Conservation (phyloP, 2,797 vertebrate species). For the Poeciliopsis gracilis region DNA sequence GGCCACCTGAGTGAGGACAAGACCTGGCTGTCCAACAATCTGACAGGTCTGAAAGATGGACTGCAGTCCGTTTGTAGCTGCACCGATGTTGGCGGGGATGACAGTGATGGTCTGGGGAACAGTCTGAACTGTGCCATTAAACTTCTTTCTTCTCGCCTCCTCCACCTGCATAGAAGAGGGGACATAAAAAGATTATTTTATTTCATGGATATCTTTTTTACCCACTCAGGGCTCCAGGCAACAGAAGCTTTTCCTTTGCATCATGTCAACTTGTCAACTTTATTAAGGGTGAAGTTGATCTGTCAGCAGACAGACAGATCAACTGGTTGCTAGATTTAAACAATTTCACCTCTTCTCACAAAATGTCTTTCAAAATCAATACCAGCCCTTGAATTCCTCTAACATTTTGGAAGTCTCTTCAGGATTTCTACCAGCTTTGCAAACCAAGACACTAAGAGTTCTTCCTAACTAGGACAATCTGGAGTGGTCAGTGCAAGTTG, state of each 20-base stretch:
- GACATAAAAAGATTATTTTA: neutral
- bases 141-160: constrained; percentile 94
- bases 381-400: neutral
- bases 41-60: constrained; percentile 98
- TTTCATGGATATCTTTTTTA: neutral
- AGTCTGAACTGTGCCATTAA: constrained; percentile 93
- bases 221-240: neutral
- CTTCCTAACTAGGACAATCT: neutral
- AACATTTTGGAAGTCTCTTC: neutral
- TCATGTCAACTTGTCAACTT: neutral
- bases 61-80: constrained; percentile 89
- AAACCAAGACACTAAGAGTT: neutral
- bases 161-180: constrained; percentile 80
- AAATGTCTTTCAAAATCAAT: neutral
- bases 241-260: neutral
- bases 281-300: neutral
- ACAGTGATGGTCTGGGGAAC: constrained; percentile 96
- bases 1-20: constrained; percentile 92
- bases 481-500: no score
- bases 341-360: neutral
- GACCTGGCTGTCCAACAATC: constrained; percentile 94
- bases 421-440: neutral
- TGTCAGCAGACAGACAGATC: neutral
- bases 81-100: constrained; percentile 93
- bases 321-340: neutral